These are phyloP conservation scores for Vulpes lagopus DNA, from an alignment of 2,113 vertebrate species.

Conservation along the genomic window DNA sequence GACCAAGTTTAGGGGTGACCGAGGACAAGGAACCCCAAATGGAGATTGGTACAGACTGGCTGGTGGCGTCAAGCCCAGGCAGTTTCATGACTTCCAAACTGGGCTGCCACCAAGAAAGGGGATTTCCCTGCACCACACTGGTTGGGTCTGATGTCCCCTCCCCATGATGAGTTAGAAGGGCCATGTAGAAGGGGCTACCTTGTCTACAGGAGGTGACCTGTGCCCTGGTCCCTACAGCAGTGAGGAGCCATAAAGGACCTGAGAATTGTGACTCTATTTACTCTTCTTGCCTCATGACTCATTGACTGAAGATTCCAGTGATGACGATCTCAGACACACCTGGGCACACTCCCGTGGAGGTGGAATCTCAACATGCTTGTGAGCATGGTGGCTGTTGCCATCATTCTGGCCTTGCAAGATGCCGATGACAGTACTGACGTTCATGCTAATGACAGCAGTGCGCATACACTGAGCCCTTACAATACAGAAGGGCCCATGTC, in stretches of 20 bases:
- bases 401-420: neutral
- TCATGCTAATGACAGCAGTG: fast-evolving
- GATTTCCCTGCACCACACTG: neutral
- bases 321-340: fast-evolving
- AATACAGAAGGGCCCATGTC: fast-evolving
- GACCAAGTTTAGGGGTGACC: neutral
- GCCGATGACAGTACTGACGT: fast-evolving
- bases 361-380: neutral
- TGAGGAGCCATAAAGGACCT: neutral
- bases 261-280: neutral
- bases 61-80: neutral
- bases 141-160: neutral
- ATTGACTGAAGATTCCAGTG: fast-evolving
- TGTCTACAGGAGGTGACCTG: neutral
- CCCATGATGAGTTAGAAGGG: neutral
- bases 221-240: neutral
- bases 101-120: neutral
- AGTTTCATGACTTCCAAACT: neutral
- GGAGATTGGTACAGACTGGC: neutral
- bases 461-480: fast-evolving
- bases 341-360: fast-evolving
- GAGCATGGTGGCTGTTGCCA: fast-evolving
- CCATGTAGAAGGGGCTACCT: fast-evolving
- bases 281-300: neutral
- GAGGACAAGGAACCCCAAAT: neutral